phyloP scores from a whole-genome alignment of 2,888 invertebrate genomes.

The Lutraria lutraria region DNA sequence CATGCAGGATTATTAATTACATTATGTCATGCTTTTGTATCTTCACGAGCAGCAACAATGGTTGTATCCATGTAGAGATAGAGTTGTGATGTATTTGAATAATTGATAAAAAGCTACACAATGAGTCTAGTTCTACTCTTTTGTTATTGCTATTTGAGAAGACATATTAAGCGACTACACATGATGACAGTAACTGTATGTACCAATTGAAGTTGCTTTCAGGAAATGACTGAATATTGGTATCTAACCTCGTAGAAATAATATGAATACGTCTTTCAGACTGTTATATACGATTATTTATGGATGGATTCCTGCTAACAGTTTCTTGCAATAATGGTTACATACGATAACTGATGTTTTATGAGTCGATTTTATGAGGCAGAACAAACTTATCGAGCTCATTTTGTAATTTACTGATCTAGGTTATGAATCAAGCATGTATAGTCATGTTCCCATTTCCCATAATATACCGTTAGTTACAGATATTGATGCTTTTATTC shows the following conservation, averaged over 20 bases:
- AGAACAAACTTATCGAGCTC: not conserved
- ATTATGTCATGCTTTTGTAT: slow-evolving; percentile 6
- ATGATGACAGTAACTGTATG: not conserved
- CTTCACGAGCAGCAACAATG: not conserved
- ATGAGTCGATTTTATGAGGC: not conserved
- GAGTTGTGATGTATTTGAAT: not conserved
- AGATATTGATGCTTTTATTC: too few species aligned
- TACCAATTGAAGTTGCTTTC: not conserved
- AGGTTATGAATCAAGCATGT: not conserved
- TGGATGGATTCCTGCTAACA: not conserved
- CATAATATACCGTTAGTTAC: too few species aligned
- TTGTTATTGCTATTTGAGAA: not conserved
- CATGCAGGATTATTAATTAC: slow-evolving; percentile 17
- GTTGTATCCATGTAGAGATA: not conserved
- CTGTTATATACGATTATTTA: not conserved
- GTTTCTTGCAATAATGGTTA: not conserved
- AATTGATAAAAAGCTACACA: not conserved
- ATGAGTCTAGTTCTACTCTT: not conserved
- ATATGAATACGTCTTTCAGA: not conserved
- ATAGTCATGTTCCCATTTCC: too few species aligned
- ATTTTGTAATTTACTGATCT: not conserved
- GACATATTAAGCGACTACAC: not conserved
- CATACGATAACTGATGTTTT: not conserved
- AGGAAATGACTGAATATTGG: not conserved
- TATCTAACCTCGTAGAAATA: not conserved